Evolutionary conservation across 2,888 invertebrate species (phyloP).

Genomic region (Mimas tiliae): DNA sequence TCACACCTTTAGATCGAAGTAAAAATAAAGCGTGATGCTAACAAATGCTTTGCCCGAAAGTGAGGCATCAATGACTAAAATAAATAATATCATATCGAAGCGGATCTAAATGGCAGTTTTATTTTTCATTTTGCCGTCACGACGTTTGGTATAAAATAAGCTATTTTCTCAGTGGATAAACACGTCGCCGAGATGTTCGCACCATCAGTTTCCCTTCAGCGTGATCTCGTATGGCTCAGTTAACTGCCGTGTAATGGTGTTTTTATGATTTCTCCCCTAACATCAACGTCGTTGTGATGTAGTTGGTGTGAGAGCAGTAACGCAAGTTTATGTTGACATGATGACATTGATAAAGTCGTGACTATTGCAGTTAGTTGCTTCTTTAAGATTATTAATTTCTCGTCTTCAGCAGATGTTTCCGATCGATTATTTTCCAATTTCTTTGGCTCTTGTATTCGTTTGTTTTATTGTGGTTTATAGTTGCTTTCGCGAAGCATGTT

Average conservation of each 20-base stretch:
- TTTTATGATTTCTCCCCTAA: conserved; percentile 61
- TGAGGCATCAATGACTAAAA: background rate
- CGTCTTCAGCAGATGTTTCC: background rate
- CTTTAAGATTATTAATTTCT: background rate
- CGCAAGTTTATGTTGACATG: background rate
- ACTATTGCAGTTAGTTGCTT: background rate
- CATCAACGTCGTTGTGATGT: conserved; percentile 24
- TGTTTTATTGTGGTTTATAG: no score
- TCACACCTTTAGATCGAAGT: no score
- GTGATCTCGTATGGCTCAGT: conserved; percentile 46
- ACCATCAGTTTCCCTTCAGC: conserved; percentile 44
- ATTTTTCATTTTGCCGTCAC: conserved; percentile 20
- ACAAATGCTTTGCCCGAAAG: background rate
- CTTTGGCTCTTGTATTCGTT: no score
- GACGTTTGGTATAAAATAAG: conserved; percentile 27
- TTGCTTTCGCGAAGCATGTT: no score
- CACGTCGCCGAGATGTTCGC: conserved; percentile 46
- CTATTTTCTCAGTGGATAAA: conserved; percentile 38
- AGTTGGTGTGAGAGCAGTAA: conserved; percentile 31
- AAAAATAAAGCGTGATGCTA: no score
- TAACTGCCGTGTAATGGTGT: conserved; percentile 63
- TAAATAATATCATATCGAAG: conserved; percentile 1
- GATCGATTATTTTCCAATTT: background rate
- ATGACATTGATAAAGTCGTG: background rate
- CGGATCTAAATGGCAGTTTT: conserved; percentile 17